These are phyloP conservation scores for Drosophila mayaguana DNA, from an alignment of 2,888 invertebrate genomes.

Conservation along the genomic window DNA sequence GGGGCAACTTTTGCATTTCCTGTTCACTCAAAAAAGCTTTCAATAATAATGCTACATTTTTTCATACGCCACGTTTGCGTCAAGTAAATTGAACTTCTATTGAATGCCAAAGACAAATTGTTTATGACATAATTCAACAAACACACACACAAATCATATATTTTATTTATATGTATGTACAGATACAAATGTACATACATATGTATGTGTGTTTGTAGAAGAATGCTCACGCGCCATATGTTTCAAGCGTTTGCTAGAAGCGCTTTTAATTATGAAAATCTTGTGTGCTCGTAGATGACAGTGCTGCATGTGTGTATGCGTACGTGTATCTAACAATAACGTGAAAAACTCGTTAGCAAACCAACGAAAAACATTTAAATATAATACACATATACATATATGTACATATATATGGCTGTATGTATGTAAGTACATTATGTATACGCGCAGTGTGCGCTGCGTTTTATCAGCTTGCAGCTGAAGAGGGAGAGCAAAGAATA, in stretches of 20 bases:
- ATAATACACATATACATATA: constrained; percentile 35
- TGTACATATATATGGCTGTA: constrained; percentile 25
- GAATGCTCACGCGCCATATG: constrained; percentile 59
- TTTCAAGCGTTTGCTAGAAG: constrained; percentile 34
- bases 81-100: constrained; percentile 60
- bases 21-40: constrained; percentile 52
- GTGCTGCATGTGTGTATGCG: constrained; percentile 5
- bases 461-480: constrained; percentile 63
- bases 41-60: constrained; percentile 32
- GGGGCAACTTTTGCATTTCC: constrained; percentile 68
- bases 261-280: constrained; percentile 43
- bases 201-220: constrained; percentile 11
- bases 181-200: not conserved
- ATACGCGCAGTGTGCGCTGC: constrained; percentile 71
- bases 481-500: constrained; percentile 15
- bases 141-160: constrained; percentile 1
- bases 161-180: constrained; percentile 1
- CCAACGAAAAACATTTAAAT: constrained; percentile 66
- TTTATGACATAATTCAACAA: constrained; percentile 72
- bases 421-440: constrained; percentile 51
- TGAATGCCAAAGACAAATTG: constrained; percentile 56
- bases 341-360: constrained; percentile 76
- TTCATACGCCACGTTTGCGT: constrained; percentile 56
- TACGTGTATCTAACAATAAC: constrained; percentile 47
- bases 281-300: constrained; percentile 9